Percentiles rank a stretch among this genome's conserved stretches.
Evolutionary conservation across 92 coral and sea anemone species (phyloP).

Genomic region (Phenganax stokvisi): DNA sequence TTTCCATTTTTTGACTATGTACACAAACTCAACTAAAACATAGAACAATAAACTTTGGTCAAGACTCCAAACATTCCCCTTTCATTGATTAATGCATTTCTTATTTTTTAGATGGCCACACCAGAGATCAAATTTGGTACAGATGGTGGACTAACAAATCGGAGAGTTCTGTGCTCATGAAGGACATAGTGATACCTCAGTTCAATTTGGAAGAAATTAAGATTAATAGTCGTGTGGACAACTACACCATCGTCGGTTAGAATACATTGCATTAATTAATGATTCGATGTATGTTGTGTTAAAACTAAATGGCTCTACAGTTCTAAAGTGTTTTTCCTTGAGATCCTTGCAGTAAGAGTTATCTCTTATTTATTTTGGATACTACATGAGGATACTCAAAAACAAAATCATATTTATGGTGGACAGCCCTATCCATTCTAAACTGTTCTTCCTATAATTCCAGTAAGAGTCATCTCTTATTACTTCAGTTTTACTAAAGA

Average conservation of each 20-base stretch:
- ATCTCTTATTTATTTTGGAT: no score
- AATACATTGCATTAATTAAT: background rate
- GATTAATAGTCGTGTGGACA: background rate
- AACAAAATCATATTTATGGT: background rate
- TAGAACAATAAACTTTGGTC: background rate
- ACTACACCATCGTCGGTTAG: constrained; percentile 7
- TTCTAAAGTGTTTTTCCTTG: no score
- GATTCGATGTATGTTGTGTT: no score
- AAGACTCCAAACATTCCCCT: background rate
- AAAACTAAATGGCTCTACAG: no score
- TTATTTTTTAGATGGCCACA: constrained; percentile 58
- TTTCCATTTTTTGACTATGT: no score
- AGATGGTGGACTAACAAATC: constrained; percentile 50
- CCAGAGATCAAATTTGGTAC: constrained; percentile 55
- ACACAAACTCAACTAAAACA: no score
- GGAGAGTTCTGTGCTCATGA: constrained; percentile 12
- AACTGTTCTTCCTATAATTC: background rate
- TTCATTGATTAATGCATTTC: background rate
- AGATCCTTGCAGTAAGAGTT: no score
- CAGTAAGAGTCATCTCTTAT: constrained; percentile 3
- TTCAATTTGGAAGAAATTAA: constrained; percentile 8
- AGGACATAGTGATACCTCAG: constrained; percentile 14
- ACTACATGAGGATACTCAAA: no score
- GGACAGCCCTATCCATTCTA: background rate
- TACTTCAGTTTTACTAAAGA: constrained; percentile 1